Percentiles rank a stretch among this genome's conserved stretches.
Conservation (phyloP, 2,113 vertebrate genomes). For the Colaptes auratus region DNA sequence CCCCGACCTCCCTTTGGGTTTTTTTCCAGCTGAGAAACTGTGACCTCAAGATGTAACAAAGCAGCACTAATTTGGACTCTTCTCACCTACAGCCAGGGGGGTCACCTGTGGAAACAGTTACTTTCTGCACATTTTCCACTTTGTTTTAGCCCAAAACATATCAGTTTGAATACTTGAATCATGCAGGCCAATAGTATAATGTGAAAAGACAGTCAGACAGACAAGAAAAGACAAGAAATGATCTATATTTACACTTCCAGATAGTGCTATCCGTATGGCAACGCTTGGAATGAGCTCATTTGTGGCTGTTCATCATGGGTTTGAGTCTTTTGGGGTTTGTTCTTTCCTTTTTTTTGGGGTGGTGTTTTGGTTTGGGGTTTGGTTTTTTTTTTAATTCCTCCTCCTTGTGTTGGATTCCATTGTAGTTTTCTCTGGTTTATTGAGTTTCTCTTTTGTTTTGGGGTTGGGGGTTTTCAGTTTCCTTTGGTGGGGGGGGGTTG, state of each 20-base stretch:
- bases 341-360: too few relatives aligned
- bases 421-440: conserved; percentile 74
- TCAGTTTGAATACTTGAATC: conserved; percentile 99
- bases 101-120: conserved; percentile 95
- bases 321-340: too few relatives aligned
- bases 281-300: conserved; percentile 90
- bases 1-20: conserved; percentile 49
- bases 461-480: conserved; percentile 48
- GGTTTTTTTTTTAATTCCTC: too few relatives aligned
- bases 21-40: conserved; percentile 82
- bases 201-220: conserved; percentile 80
- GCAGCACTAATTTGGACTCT: conserved; percentile 93
- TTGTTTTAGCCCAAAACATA: conserved; percentile 99
- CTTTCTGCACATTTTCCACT: conserved; percentile 98
- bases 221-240: background rate
- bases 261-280: conserved; percentile 91
- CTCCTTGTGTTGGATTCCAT: conserved; percentile 78
- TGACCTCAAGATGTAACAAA: conserved; percentile 86
- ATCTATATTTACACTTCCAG: conserved; percentile 98
- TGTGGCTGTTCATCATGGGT: conserved; percentile 85
- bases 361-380: too few relatives aligned
- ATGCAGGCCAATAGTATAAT: conserved; percentile 99
- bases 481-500: conserved; percentile 48
- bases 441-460: conserved; percentile 28
- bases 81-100: conserved; percentile 86